Evolutionary conservation across 2,797 vertebrate species (phyloP), one percentile per base, ranked within the genome.

Genomic region (Leptoclinus maculatus): DNA sequence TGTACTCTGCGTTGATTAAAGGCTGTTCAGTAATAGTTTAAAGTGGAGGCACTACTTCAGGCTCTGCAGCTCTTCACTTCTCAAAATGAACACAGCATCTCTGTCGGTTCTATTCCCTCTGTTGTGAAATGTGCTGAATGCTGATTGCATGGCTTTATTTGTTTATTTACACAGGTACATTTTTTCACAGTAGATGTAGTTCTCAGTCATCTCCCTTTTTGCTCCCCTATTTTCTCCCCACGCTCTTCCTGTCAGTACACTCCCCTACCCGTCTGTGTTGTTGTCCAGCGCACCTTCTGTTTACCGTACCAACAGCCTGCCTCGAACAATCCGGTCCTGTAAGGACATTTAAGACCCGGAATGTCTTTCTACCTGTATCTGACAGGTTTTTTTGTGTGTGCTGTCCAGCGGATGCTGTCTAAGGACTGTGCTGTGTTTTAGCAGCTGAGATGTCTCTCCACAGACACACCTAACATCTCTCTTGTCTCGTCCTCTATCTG

Each of bases 11-110:
- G 60, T 67, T 38, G 10, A 78, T 64, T 38, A 54, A 77, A 70
- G 71, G 82, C 41, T 13, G 2, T 27, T 72, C 3, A 23, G 41
- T 57, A 45, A 54, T 82, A 62, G 59, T 83, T 70, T 67, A 29
- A 78, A 80, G 79, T 64, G 68, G 82, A 9, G 5, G 36, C 39
- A 9, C 3, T 54, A 25, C 72, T 73, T 82, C 43, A 78, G 32
- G 34, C 71, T 78, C 62, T 29, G 6, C 57, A 63, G 63, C 84
- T 76, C 73, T 80, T 85, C 73, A 74, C 57, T 66, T 70, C 19
- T 51, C 1, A 78, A 83, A 78, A 77, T 47, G 17, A 83, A 47
- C 36, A 19, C 12, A 51, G 41, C 21, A 27, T 64, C 25, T 72
- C 38, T 56, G 36, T 57, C 74, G 19, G 54, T 54, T 64, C 69